Percentiles rank a stretch among this genome's conserved stretches.
Evolutionary conservation across 2,888 invertebrate species (phyloP).

Genomic region (Ariolimax columbianus): DNA sequence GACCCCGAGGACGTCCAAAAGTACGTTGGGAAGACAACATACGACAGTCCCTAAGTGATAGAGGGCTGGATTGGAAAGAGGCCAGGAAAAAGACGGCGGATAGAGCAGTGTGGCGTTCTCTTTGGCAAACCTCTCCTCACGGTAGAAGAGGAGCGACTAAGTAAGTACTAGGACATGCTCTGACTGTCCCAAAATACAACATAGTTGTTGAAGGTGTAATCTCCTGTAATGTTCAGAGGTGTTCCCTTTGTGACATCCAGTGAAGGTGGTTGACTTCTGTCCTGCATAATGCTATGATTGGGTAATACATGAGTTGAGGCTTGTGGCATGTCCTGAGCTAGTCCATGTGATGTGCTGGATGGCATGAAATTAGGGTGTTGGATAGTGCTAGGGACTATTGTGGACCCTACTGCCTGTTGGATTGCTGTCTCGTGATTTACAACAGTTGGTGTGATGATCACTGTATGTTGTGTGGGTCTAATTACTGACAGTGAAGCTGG

Average conservation of each 20-base stretch:
- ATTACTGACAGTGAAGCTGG: not conserved
- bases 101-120: no score
- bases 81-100: no score
- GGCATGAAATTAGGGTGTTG: not conserved
- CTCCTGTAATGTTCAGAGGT: conserved; percentile 15
- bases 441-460: not conserved
- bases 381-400: conserved; percentile 4
- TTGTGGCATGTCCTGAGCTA: conserved; percentile 7
- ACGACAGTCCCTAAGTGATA: no score
- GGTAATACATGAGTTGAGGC: not conserved
- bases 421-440: not conserved
- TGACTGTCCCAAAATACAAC: conserved; percentile 46
- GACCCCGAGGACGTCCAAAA: no score
- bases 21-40: no score
- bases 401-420: not conserved
- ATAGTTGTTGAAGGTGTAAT: conserved; percentile 41
- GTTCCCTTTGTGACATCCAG: conserved; percentile 17
- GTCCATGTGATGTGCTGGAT: not conserved
- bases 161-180: not conserved
- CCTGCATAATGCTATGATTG: conserved; percentile 32
- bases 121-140: no score
- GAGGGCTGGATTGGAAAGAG: no score
- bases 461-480: not conserved
- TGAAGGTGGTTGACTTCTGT: conserved; percentile 1
- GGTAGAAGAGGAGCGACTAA: no score